A percentile compares a stretch with the other conserved stretches of the same genome.
phyloP scores from a whole-genome alignment of 2,113 vertebrate genomes.

The Climacteris rufus region DNA sequence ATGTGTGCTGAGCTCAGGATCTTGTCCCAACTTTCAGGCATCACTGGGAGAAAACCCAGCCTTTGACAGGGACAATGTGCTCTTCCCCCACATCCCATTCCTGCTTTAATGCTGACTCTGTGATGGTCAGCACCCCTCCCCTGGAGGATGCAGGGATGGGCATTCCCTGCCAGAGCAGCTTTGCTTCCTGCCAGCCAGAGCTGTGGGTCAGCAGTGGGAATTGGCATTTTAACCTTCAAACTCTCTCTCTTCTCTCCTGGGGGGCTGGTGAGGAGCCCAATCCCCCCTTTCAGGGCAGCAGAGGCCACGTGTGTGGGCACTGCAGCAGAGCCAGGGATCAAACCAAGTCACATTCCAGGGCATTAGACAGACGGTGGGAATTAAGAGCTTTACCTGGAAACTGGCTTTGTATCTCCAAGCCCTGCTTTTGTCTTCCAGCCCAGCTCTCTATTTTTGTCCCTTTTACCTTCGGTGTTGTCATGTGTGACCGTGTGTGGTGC shows the following conservation, averaged over 20 bases:
- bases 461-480: rapidly evolving
- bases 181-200: background rate
- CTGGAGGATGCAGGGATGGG: no score
- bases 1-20: background rate
- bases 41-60: background rate
- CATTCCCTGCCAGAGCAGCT: background rate
- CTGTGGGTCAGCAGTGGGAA: background rate
- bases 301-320: background rate
- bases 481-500: background rate
- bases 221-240: background rate
- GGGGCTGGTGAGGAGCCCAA: background rate
- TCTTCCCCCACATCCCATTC: background rate
- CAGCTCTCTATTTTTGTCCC: constrained; percentile 12
- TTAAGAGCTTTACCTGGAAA: constrained; percentile 70
- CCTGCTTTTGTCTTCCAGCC: constrained; percentile 13
- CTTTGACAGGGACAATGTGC: background rate
- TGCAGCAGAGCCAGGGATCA: constrained; percentile 9
- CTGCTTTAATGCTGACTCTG: background rate
- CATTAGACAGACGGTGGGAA: constrained; percentile 65
- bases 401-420: constrained; percentile 27
- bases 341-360: constrained; percentile 49
- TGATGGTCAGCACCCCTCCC: background rate
- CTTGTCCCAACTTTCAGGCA: background rate
- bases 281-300: background rate
- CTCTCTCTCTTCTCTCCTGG: background rate